These are phyloP conservation scores for Schizothorax lantsangensis DNA, from an alignment of 2,797 vertebrate genomes.

Conservation along the genomic window DNA sequence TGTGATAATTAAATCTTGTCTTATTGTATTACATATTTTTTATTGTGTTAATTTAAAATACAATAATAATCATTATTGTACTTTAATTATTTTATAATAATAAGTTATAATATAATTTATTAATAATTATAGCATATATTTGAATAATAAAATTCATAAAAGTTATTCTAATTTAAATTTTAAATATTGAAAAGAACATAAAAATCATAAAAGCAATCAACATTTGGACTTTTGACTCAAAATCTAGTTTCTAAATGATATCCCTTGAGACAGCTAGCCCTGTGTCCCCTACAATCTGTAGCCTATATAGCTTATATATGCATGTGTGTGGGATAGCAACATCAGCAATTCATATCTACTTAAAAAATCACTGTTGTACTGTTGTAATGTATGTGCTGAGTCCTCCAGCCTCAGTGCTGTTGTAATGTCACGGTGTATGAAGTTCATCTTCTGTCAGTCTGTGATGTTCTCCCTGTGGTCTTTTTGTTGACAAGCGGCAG, in stretches of 20 bases:
- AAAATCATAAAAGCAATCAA: neutral
- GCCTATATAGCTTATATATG: neutral
- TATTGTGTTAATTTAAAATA: neutral
- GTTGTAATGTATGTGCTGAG: constrained; percentile 3
- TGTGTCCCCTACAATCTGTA: neutral
- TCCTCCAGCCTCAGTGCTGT: neutral
- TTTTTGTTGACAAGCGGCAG: constrained; percentile 66
- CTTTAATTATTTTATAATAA: neutral
- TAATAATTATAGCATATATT: neutral
- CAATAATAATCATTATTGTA: too few relatives aligned
- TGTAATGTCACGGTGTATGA: constrained; percentile 13
- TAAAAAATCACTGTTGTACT: constrained; percentile 3
- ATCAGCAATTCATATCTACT: neutral
- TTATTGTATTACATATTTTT: neutral
- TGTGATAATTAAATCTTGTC: neutral
- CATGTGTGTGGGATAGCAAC: neutral
- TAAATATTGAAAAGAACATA: neutral
- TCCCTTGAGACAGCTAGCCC: neutral
- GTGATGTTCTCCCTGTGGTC: constrained; percentile 52
- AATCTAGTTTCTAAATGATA: neutral
- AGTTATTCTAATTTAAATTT: neutral
- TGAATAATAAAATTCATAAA: neutral
- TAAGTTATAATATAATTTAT: neutral
- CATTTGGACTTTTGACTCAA: neutral
- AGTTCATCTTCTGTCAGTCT: constrained; percentile 27